A percentile compares a stretch with the other conserved stretches of the same genome.
These are phyloP conservation scores for Lycophotia porphyrea DNA, from an alignment of 2,888 invertebrate genomes.

Conservation along the genomic window DNA sequence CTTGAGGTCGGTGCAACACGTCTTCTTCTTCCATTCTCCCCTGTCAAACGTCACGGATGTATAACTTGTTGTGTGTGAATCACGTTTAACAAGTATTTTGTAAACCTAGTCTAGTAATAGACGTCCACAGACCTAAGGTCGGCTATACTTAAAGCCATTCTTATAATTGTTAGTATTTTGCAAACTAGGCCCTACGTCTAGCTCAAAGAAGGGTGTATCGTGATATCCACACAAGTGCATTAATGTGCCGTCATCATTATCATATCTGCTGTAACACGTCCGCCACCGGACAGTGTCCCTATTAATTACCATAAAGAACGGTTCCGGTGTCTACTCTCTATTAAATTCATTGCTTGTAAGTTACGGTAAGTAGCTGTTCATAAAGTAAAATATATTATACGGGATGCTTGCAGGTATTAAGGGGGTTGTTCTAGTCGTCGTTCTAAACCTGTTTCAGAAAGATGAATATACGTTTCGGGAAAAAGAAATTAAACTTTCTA, in stretches of 20 bases:
- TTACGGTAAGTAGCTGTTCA: neutral
- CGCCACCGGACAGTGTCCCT: constrained; percentile 36
- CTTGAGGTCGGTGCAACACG: too few relatives aligned
- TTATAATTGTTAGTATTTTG: neutral
- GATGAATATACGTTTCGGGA: neutral
- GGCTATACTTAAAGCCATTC: constrained; percentile 4
- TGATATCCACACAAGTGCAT: constrained; percentile 16
- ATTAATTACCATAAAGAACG: constrained; percentile 57
- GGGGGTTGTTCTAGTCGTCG: neutral
- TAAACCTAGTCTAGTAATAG: neutral
- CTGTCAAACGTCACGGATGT: too few relatives aligned
- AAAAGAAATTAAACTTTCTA: neutral
- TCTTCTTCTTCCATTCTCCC: too few relatives aligned
- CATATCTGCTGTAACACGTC: constrained; percentile 45
- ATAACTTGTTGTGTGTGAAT: too few relatives aligned
- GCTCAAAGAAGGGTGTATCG: constrained; percentile 7
- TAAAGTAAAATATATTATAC: constrained; percentile 5
- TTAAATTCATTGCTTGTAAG: constrained; percentile 35
- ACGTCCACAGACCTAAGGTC: neutral
- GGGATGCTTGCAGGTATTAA: neutral
- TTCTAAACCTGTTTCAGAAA: neutral
- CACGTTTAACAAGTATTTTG: neutral
- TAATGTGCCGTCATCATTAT: constrained; percentile 38
- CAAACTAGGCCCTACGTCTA: neutral
- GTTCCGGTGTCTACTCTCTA: constrained; percentile 28